These are phyloP conservation scores for Rhagoletis pomonella DNA, from an alignment of 1,140 invertebrate species.

Conservation along the genomic window DNA sequence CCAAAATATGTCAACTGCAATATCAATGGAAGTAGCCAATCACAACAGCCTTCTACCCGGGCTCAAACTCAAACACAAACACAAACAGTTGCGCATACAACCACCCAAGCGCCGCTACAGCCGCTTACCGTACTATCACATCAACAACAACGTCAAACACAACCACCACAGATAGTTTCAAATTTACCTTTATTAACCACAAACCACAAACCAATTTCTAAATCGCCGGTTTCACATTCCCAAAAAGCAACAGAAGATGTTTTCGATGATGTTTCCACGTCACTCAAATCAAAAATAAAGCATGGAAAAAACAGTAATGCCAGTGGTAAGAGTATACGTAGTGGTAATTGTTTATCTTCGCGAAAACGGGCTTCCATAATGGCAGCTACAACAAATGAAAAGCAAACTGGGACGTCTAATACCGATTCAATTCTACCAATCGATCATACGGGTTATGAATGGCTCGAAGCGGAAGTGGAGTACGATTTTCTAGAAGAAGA, in stretches of 20 bases:
- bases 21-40: slow-evolving; percentile 57
- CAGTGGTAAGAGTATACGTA: not conserved
- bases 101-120: not conserved
- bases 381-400: not conserved
- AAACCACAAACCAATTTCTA: not conserved
- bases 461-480: not conserved
- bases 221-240: not conserved
- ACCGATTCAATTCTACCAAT: not conserved
- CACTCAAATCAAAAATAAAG: not conserved
- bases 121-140: not conserved
- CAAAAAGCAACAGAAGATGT: not conserved
- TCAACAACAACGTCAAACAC: slow-evolving; percentile 25
- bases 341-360: not conserved
- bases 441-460: not conserved
- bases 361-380: not conserved
- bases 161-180: not conserved
- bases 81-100: not conserved
- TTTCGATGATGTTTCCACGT: not conserved
- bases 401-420: not conserved
- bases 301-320: not conserved
- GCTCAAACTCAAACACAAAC: not conserved
- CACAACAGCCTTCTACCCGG: not conserved
- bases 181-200: slow-evolving; percentile 58
- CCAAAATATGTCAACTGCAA: slow-evolving; percentile 67
- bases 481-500: slow-evolving; percentile 2